Conservation (phyloP, 1,140 invertebrate species). For the Spodoptera litura region DNA sequence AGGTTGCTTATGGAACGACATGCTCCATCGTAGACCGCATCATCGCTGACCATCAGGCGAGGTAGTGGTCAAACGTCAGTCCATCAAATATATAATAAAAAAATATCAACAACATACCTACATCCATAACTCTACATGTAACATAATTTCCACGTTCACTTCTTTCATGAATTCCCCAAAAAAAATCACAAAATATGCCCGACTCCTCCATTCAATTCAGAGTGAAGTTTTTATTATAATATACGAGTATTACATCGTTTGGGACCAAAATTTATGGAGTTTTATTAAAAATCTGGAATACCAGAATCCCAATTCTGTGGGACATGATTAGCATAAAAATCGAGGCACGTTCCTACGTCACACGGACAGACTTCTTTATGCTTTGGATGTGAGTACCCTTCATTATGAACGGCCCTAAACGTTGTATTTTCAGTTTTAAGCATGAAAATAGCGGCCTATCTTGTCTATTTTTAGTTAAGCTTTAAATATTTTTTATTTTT, state of each 20-base stretch:
- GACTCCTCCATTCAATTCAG: neutral
- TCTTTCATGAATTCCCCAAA: neutral
- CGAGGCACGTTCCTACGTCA: slow-evolving; percentile 9
- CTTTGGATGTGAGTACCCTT: neutral
- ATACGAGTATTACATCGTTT: slow-evolving; percentile 5
- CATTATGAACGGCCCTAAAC: neutral
- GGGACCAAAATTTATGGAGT: neutral
- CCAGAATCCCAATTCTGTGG: slow-evolving; percentile 1
- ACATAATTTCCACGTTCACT: no score
- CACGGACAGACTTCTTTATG: neutral
- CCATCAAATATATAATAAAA: no score
- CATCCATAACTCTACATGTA: no score
- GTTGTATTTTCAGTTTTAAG: neutral
- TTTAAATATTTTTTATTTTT: no score
- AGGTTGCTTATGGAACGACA: no score
- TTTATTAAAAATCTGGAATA: slow-evolving; percentile 33
- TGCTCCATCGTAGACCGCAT: no score
- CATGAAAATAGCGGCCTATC: no score
- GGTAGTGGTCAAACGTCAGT: no score
- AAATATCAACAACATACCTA: no score
- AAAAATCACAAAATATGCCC: neutral
- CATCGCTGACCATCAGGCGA: no score
- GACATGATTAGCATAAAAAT: slow-evolving; percentile 37
- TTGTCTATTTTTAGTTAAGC: no score
- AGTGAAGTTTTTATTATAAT: slow-evolving; percentile 23